Conservation (phyloP, 2,797 vertebrate species). For the Loriculus beryllinus region DNA sequence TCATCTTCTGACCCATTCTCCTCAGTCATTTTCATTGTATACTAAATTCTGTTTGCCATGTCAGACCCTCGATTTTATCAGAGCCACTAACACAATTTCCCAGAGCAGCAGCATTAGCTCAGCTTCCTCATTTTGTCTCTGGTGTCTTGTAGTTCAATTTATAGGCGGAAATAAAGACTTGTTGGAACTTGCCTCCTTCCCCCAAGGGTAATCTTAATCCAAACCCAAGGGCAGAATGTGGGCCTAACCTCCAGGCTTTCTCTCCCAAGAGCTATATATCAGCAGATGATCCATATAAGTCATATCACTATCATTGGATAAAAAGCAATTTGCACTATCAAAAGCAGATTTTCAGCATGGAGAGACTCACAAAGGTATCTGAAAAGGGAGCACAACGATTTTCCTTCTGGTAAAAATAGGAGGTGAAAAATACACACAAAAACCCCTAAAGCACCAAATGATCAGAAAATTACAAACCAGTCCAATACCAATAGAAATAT, state of each 20-base stretch:
- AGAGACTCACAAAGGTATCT: neutral
- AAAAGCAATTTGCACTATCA: slow-evolving; percentile 11
- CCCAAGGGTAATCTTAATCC: slow-evolving; percentile 11
- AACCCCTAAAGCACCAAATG: neutral
- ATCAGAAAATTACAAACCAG: neutral
- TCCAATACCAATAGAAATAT: neutral
- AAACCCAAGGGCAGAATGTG: slow-evolving; percentile 25
- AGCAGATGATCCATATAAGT: neutral
- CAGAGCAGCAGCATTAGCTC: slow-evolving; percentile 53
- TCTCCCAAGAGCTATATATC: neutral
- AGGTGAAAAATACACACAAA: neutral
- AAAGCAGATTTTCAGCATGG: neutral
- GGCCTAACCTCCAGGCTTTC: neutral
- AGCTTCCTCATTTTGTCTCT: slow-evolving; percentile 49
- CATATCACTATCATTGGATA: neutral
- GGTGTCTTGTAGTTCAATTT: slow-evolving; percentile 54
- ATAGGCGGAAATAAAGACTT: slow-evolving; percentile 48
- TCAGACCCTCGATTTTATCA: slow-evolving; percentile 55
- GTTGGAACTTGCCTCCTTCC: slow-evolving; percentile 17
- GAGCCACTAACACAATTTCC: slow-evolving; percentile 52
- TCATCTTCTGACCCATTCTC: slow-evolving; percentile 20
- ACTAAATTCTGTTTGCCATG: slow-evolving; percentile 37
- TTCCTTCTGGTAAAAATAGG: neutral
- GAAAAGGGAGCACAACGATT: neutral
- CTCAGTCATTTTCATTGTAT: slow-evolving; percentile 50